phyloP scores from a whole-genome alignment of 1,140 invertebrate genomes.

The Plectus sambesii region DNA sequence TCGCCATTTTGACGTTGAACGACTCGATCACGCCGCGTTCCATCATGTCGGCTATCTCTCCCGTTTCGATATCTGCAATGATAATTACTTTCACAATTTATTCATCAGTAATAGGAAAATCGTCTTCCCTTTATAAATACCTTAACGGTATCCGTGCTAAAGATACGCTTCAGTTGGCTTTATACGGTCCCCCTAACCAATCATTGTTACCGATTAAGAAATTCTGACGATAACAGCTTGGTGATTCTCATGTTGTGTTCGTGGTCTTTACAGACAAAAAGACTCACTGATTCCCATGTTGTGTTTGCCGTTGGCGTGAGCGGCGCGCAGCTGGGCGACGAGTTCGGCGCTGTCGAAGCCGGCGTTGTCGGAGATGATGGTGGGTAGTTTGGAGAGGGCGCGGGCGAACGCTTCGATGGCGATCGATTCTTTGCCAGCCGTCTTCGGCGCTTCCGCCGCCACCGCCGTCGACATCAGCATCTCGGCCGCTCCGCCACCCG shows the following conservation, averaged over 20 bases:
- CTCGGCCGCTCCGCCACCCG: constrained; percentile 56
- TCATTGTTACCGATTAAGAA: neutral
- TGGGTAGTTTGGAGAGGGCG: constrained; percentile 75
- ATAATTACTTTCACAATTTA: constrained; percentile 8
- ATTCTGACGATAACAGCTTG: too few relatives aligned
- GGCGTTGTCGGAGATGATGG: constrained; percentile 92
- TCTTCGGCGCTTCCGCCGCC: constrained; percentile 62
- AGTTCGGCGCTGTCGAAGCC: constrained; percentile 94
- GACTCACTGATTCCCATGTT: constrained; percentile 69
- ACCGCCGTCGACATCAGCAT: constrained; percentile 92
- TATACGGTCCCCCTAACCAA: neutral
- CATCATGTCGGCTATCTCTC: constrained; percentile 61
- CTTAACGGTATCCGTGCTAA: neutral
- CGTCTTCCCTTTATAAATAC: neutral
- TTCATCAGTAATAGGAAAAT: neutral
- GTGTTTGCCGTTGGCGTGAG: constrained; percentile 65
- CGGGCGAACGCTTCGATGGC: constrained; percentile 91
- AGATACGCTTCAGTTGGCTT: neutral
- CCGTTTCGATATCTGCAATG: constrained; percentile 49
- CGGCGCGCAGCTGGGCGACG: constrained; percentile 73
- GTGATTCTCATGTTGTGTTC: neutral
- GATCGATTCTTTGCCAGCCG: constrained; percentile 86
- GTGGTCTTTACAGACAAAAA: neutral
- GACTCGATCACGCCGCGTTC: constrained; percentile 86
- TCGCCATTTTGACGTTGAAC: constrained; percentile 87